Percentiles rank a stretch among this genome's conserved stretches.
Conservation (phyloP, 2,888 invertebrate species). For the Laspeyria flexula region DNA sequence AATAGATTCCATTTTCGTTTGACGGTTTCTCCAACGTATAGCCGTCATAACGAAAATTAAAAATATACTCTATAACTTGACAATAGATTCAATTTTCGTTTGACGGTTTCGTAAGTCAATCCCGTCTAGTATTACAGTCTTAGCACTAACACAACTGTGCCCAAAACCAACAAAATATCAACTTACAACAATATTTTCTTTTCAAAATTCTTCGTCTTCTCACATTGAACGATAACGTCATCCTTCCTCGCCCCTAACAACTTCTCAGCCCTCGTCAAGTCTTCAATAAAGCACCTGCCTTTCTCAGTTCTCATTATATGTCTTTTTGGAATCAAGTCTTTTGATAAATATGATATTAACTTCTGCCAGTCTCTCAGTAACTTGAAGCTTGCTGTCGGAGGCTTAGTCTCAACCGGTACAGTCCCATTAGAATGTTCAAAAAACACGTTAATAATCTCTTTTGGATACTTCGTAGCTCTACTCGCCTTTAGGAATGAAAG, state of each 20-base stretch:
- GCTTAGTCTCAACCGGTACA: conserved; percentile 67
- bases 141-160: conserved; percentile 11
- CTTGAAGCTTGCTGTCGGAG: conserved; percentile 59
- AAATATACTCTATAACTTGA: no score
- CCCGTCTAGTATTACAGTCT: background rate
- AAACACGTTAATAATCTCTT: conserved; percentile 69
- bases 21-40: no score
- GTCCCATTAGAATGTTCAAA: conserved; percentile 74
- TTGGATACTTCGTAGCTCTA: conserved; percentile 50
- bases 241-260: conserved; percentile 62
- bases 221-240: conserved; percentile 58
- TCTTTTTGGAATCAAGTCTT: conserved; percentile 70
- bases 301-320: conserved; percentile 73
- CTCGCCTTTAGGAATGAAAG: conserved; percentile 62
- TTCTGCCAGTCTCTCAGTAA: conserved; percentile 77
- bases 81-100: background rate
- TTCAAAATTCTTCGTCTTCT: conserved; percentile 49
- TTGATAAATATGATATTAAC: conserved; percentile 71
- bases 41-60: no score
- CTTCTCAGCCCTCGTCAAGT: conserved; percentile 72
- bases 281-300: conserved; percentile 72
- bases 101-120: no score
- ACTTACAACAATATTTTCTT: conserved; percentile 66
- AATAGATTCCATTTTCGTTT: no score
- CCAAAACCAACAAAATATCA: conserved; percentile 19